Conservation (phyloP, 2,888 invertebrate genomes). For the Onchidella celtica region DNA sequence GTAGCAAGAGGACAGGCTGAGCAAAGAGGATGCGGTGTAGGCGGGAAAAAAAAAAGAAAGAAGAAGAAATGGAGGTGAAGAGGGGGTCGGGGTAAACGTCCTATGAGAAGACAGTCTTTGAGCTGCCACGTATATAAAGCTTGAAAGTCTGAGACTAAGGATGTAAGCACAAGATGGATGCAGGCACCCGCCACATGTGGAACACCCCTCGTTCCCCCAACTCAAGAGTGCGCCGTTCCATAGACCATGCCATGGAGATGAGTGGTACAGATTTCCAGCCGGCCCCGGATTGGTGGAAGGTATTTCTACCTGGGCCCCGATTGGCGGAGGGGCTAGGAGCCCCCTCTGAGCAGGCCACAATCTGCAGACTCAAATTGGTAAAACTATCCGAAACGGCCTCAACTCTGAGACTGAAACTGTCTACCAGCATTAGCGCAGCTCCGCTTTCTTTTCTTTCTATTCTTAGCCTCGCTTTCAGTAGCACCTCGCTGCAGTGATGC, state of each 20-base stretch:
- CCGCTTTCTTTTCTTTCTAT: background rate
- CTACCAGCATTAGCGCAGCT: background rate
- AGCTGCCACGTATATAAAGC: conserved; percentile 16
- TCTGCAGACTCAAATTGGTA: conserved; percentile 74
- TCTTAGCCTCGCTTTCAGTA: conserved; percentile 24
- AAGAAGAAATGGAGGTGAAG: background rate
- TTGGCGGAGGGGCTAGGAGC: conserved; percentile 40
- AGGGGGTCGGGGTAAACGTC: background rate
- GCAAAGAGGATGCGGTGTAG: background rate
- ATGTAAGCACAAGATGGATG: background rate
- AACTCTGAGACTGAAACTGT: conserved; percentile 17
- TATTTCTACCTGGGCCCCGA: conserved; percentile 23
- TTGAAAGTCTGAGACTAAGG: background rate
- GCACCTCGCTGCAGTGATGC: background rate
- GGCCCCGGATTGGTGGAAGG: conserved; percentile 34
- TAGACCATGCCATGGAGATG: conserved; percentile 33
- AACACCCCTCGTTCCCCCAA: background rate
- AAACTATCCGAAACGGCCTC: conserved; percentile 63
- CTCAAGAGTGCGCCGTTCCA: background rate
- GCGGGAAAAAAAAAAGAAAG: background rate
- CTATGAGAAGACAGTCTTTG: too few species aligned
- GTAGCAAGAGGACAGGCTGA: background rate
- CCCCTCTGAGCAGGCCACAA: conserved; percentile 62
- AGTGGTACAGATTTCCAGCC: conserved; percentile 30
- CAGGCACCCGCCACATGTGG: conserved; percentile 9